Evolutionary conservation across 2,113 vertebrate genomes (phyloP).

Genomic region (Echinops telfairi): DNA sequence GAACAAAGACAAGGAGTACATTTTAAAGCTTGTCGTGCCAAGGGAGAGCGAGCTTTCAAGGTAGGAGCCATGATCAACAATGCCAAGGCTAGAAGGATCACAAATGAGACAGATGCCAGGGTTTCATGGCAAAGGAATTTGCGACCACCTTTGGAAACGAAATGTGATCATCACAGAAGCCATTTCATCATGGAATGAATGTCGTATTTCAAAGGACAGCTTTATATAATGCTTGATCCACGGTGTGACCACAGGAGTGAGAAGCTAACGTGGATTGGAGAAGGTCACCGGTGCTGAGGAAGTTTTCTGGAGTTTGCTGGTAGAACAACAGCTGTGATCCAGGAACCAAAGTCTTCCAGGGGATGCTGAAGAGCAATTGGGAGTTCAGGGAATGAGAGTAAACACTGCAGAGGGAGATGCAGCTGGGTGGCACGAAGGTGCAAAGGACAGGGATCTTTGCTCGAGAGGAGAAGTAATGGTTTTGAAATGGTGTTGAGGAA

Average conservation of each 20-base stretch:
- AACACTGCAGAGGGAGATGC: neutral
- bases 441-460: neutral
- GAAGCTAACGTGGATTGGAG: neutral
- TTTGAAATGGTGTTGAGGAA: neutral
- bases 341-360: neutral
- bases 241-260: neutral
- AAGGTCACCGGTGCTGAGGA: neutral
- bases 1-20: neutral
- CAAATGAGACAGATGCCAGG: neutral
- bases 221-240: neutral
- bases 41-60: neutral
- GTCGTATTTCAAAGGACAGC: constrained; percentile 1
- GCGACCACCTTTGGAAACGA: neutral
- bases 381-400: neutral
- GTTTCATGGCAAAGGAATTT: neutral
- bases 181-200: neutral
- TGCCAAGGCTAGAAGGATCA: neutral
- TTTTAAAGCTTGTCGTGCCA: neutral
- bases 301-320: neutral
- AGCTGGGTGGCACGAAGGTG: neutral
- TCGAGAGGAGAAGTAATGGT: neutral
- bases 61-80: neutral
- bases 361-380: neutral
- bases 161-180: neutral
- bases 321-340: neutral